A percentile compares a stretch with the other conserved stretches of the same genome.
phyloP scores from a whole-genome alignment of 2,888 invertebrate species.

The Trisateles emortualis region DNA sequence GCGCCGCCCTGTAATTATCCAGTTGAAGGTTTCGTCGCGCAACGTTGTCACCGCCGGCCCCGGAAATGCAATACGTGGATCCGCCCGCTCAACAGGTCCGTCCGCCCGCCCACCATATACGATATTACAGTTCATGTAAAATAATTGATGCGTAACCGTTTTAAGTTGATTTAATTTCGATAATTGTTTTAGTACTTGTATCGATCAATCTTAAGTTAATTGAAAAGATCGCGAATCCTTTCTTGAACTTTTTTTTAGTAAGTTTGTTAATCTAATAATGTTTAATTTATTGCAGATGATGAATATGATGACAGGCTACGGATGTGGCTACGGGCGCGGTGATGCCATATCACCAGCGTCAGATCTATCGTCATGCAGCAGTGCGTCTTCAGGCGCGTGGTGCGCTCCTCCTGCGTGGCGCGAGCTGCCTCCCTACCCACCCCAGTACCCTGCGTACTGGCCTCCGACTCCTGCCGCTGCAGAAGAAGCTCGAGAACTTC shows the following conservation, averaged over 20 bases:
- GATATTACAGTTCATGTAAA: slow-evolving; percentile 54
- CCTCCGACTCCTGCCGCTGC: slow-evolving; percentile 76
- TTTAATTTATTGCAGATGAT: slow-evolving; percentile 73
- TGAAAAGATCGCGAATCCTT: neutral
- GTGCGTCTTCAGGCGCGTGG: slow-evolving; percentile 76
- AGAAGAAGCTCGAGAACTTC: slow-evolving; percentile 85
- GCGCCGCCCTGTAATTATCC: slow-evolving; percentile 86
- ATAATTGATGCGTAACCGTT: slow-evolving; percentile 27
- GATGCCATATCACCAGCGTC: slow-evolving; percentile 83
- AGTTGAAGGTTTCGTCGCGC: slow-evolving; percentile 79
- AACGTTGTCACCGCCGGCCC: slow-evolving; percentile 79
- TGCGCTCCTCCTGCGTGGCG: slow-evolving; percentile 76
- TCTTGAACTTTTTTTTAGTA: neutral
- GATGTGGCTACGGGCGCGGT: slow-evolving; percentile 80
- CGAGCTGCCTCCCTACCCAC: slow-evolving; percentile 75
- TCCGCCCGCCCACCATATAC: slow-evolving; percentile 75
- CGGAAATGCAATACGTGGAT: slow-evolving; percentile 85
- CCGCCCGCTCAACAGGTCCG: slow-evolving; percentile 85
- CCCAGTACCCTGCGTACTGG: slow-evolving; percentile 82
- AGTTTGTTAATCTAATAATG: slow-evolving; percentile 18
- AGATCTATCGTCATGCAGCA: slow-evolving; percentile 79
- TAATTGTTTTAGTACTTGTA: slow-evolving; percentile 20
- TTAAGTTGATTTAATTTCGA: slow-evolving; percentile 14
- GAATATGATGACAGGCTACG: slow-evolving; percentile 79
- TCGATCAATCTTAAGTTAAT: slow-evolving; percentile 11